Base-by-base conservation (phyloP, 2,888 invertebrate genomes). In the Drosophila mercatorum region DNA sequence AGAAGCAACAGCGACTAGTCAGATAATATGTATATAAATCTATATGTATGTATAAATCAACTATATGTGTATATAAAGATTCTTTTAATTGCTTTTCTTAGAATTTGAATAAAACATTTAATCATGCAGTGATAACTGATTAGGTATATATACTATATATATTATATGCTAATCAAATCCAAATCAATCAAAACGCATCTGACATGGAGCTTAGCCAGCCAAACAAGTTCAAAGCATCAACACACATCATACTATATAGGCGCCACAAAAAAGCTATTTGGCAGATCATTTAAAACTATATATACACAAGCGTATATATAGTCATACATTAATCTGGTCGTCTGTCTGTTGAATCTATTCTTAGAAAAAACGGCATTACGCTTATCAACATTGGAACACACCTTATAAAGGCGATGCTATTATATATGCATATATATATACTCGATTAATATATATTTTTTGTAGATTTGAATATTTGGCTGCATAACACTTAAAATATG, bases 11-110 rank as follows among this genome's bases (percentile, higher is more conserved):
- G 43, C 28, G 51, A 56, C 56, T 61, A 71, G 57, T 46, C 68
- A 83, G 72, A 74, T 86, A 77, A 81, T 81, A 70, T 22, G 73
- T 68, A 71, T 88, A 75, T 78, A 36, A 34, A 56, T 57, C 22
- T 49, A 63, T 40, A 64, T 38, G 44, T 51, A 17, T 61, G 31
- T 8, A 56, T 17, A 56, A n/a, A 31, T 7, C 17, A 5, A 51
- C 5, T 17, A 8, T 17, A 17, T 11, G 0, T 31, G 6, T 31
- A 31, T 31, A 31, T 6, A 11, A n/a, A 31, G 5, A 31, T n/a
- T 2, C 31, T n/a, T 34, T 31, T 31, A 17, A 49, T 31, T 28
- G 31, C n/a, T 10, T 31, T 51, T 34, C 34, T 17, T 34, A 10
- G 51, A 51, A 51, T 51, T 34, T 34, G 12, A 51, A 31, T 49